A percentile compares a stretch with the other conserved stretches of the same genome.
Conservation (phyloP, 2,797 vertebrate genomes). For the Semaprochilodus insignis region DNA sequence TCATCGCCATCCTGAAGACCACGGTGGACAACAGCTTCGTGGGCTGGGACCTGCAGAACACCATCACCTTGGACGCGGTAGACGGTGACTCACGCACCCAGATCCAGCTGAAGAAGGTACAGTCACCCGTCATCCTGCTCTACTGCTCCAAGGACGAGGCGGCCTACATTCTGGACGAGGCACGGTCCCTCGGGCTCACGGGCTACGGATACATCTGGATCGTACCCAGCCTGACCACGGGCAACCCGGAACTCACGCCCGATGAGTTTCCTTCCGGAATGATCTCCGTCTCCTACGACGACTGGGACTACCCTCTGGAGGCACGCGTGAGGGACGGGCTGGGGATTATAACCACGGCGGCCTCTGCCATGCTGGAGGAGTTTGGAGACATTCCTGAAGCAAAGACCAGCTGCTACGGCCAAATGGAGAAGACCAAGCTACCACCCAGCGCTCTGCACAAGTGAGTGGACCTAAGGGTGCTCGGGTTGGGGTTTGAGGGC, state of each 20-base stretch:
- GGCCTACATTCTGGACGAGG: conserved; percentile 90
- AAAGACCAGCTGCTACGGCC: conserved; percentile 91
- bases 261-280: conserved; percentile 93
- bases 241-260: conserved; percentile 90
- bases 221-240: conserved; percentile 93
- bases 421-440: conserved; percentile 85
- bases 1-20: conserved; percentile 92
- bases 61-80: conserved; percentile 90
- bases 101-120: conserved; percentile 96
- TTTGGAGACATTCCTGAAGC: conserved; percentile 93
- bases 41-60: conserved; percentile 96
- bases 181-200: conserved; percentile 92
- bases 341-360: conserved; percentile 94
- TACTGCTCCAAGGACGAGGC: conserved; percentile 98
- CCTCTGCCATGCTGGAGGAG: conserved; percentile 92
- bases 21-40: conserved; percentile 98
- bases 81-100: conserved; percentile 91
- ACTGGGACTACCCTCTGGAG: conserved; percentile 96
- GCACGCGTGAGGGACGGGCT: conserved; percentile 92
- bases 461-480: conserved; percentile 75
- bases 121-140: conserved; percentile 93
- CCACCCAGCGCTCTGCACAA: conserved; percentile 91
- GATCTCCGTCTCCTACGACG: conserved; percentile 94
- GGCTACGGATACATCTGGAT: conserved; percentile 98
- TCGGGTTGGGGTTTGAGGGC: conserved; percentile 3